A percentile compares a stretch with the other conserved stretches of the same genome.
Evolutionary conservation across 2,113 vertebrate genomes (phyloP).

Genomic region (Neolamprologus toae): DNA sequence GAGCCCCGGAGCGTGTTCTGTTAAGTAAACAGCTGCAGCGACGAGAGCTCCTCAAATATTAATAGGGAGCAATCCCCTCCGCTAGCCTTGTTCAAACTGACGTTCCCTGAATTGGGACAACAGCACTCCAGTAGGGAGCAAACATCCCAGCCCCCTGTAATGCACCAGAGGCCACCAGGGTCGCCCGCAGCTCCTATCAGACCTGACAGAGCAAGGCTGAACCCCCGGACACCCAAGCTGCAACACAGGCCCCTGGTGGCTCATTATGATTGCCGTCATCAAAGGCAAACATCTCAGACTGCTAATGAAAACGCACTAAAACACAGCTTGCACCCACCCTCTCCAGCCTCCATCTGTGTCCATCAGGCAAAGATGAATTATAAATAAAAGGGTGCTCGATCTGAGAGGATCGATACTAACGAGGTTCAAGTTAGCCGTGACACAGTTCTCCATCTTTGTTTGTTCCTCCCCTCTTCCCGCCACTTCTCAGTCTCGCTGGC

Average conservation of each 20-base stretch:
- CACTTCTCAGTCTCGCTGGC: not conserved
- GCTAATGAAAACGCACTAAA: constrained; percentile 40
- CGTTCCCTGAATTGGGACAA: constrained; percentile 27
- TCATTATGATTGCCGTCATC: constrained; percentile 3
- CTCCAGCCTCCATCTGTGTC: constrained; percentile 9
- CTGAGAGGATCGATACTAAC: constrained; percentile 69
- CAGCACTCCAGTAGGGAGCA: not conserved
- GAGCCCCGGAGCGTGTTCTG: constrained; percentile 57
- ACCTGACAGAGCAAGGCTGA: not conserved
- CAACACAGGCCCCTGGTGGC: constrained; percentile 2
- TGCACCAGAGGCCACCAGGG: not conserved
- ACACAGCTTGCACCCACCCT: not conserved
- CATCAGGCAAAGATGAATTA: constrained; percentile 64
- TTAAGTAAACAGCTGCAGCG: constrained; percentile 69
- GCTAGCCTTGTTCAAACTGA: constrained; percentile 21
- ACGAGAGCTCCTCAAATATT: constrained; percentile 67
- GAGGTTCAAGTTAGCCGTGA: constrained; percentile 58
- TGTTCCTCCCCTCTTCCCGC: not conserved
- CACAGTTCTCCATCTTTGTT: constrained; percentile 6
- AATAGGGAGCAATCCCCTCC: constrained; percentile 49
- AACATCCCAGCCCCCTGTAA: not conserved
- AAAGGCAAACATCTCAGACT: constrained; percentile 7
- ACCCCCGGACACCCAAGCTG: not conserved
- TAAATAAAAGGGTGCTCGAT: constrained; percentile 63
- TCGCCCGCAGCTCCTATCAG: not conserved